Conservation (phyloP, 1,140 invertebrate species). For the Brachionus paranguensis region DNA sequence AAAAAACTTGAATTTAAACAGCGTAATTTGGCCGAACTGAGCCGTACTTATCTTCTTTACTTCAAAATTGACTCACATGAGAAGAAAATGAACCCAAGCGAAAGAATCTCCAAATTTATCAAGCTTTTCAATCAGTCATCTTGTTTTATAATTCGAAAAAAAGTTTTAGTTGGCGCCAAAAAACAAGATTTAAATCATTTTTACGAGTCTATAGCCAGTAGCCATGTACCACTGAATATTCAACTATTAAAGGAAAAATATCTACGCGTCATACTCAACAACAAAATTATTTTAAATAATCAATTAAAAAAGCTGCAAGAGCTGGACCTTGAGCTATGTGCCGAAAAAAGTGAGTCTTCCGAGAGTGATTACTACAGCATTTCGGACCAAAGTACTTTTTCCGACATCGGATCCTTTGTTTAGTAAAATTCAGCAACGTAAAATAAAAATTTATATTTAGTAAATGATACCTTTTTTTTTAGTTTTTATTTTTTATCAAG, state of each 20-base stretch:
- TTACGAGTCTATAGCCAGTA: not conserved
- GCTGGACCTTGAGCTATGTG: not conserved
- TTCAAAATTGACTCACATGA: not conserved
- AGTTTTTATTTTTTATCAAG: not conserved
- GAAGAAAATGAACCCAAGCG: not conserved
- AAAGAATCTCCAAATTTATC: not conserved
- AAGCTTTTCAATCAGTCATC: not conserved
- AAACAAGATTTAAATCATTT: not conserved
- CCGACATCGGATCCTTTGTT: not conserved
- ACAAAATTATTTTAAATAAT: not conserved
- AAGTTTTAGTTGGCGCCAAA: not conserved
- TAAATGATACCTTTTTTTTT: not conserved
- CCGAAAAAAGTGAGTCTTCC: not conserved
- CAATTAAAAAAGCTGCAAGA: not conserved
- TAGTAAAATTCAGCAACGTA: not conserved
- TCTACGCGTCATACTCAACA: not conserved
- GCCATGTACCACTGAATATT: not conserved
- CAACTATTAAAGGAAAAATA: not conserved
- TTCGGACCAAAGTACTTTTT: not conserved
- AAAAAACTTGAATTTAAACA: not conserved
- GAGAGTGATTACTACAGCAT: not conserved
- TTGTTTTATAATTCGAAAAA: not conserved
- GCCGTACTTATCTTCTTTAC: not conserved
- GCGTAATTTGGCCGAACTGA: not conserved
- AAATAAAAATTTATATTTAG: not conserved